Conservation (phyloP, 2,888 invertebrate species). For the Drosophila histrio region DNA sequence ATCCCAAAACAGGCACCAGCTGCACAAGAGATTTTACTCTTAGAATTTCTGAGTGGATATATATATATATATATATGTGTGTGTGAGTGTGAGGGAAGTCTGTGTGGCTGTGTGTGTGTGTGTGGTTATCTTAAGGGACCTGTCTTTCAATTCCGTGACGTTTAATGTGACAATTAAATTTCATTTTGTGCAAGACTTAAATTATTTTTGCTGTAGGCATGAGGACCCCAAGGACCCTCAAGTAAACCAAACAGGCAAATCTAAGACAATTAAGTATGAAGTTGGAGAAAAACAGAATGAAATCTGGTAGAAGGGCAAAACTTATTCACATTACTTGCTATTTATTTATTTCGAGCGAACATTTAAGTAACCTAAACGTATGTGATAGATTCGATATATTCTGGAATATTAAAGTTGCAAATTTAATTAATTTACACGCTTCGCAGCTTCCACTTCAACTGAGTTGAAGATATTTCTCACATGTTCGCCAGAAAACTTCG, state of each 20-base stretch:
- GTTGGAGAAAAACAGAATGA: neutral
- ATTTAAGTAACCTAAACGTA: neutral
- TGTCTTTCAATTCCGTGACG: conserved; percentile 62
- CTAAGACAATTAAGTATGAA: conserved; percentile 31
- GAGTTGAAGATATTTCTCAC: conserved; percentile 7
- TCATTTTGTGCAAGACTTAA: conserved; percentile 55
- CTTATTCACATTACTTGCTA: neutral
- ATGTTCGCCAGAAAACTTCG: neutral
- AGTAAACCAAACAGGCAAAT: conserved; percentile 33
- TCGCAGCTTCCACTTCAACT: neutral
- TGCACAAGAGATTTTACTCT: conserved; percentile 43
- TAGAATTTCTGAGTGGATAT: conserved; percentile 21
- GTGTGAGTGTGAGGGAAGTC: conserved; percentile 21
- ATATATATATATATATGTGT: neutral
- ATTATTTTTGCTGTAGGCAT: conserved; percentile 41
- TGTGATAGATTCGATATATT: neutral
- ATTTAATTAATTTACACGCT: neutral
- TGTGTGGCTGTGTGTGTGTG: conserved; percentile 18
- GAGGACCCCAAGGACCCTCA: conserved; percentile 38
- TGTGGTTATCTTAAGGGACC: conserved; percentile 54
- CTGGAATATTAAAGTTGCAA: neutral
- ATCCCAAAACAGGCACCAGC: conserved; percentile 40
- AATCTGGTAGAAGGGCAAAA: neutral
- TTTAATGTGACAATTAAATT: conserved; percentile 77
- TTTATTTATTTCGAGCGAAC: neutral